Conservation (phyloP, 2,113 vertebrate genomes). For the Microtus montanus region DNA sequence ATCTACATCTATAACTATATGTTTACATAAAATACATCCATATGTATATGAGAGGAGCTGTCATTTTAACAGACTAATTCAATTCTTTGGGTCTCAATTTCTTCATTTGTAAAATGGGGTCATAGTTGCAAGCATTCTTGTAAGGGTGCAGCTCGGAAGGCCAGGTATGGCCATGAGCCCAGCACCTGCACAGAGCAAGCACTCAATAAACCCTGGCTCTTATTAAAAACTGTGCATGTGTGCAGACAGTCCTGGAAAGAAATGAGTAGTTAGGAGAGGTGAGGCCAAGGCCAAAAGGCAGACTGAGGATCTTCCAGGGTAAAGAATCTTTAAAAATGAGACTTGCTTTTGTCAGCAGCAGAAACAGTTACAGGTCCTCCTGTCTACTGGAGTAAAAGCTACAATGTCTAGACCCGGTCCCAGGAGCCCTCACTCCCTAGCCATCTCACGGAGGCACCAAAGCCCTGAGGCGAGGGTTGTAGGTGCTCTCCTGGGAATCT, state of each 20-base stretch:
- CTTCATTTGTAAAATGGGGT: background rate
- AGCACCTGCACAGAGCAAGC: background rate
- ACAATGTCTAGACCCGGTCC: background rate
- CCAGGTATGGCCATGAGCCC: background rate
- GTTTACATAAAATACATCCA: background rate
- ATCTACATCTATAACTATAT: background rate
- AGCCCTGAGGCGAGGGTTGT: fast-evolving
- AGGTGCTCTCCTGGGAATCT: background rate
- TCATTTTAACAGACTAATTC: background rate
- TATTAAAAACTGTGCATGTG: background rate
- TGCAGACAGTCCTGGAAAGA: conserved; percentile 22
- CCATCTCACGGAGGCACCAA: background rate
- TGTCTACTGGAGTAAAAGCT: background rate
- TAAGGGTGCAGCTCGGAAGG: background rate
- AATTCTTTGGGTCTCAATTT: conserved; percentile 13
- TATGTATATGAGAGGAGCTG: background rate
- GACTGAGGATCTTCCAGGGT: background rate
- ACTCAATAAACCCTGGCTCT: background rate
- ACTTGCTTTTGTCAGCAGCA: conserved; percentile 26
- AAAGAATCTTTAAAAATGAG: conserved; percentile 12
- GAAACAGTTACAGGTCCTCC: background rate
- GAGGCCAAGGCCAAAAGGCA: background rate
- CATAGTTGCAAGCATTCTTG: background rate
- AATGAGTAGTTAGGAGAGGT: background rate
- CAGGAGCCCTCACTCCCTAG: background rate